phyloP scores from a whole-genome alignment of 2,113 vertebrate genomes.

The Peromyscus maniculatus region DNA sequence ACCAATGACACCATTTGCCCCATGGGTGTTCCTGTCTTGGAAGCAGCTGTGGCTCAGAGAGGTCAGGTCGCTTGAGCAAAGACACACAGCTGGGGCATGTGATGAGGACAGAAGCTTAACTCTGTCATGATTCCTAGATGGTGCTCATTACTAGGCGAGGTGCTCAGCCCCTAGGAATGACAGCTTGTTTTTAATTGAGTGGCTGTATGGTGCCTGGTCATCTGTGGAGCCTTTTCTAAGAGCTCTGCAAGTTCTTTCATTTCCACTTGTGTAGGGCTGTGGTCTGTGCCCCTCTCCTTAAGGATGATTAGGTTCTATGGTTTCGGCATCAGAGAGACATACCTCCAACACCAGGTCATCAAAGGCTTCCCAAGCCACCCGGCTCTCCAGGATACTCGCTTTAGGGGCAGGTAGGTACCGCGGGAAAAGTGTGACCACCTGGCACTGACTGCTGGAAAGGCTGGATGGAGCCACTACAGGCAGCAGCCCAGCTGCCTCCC shows the following conservation, averaged over 20 bases:
- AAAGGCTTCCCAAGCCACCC: not conserved
- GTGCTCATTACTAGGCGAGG: no score
- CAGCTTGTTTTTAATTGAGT: not conserved
- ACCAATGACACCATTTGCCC: not conserved
- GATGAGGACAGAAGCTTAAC: not conserved
- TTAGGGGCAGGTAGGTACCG: not conserved
- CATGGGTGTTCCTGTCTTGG: not conserved
- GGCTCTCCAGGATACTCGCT: not conserved
- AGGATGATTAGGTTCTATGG: not conserved
- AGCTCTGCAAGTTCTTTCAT: not conserved
- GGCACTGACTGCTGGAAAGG: not conserved
- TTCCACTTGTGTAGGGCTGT: not conserved
- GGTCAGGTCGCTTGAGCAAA: not conserved
- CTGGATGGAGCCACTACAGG: not conserved
- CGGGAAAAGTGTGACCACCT: not conserved
- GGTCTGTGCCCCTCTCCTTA: not conserved
- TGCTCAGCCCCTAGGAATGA: not conserved
- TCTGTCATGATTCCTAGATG: no score
- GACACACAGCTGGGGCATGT: not conserved
- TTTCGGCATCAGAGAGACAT: not conserved
- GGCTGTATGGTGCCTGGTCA: not conserved
- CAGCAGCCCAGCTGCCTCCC: not conserved
- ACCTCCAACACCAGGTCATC: not conserved
- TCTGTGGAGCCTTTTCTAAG: not conserved
- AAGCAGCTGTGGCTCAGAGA: not conserved